Evolutionary conservation across 2,113 vertebrate genomes (phyloP).

Genomic region (Oreotragus oreotragus): DNA sequence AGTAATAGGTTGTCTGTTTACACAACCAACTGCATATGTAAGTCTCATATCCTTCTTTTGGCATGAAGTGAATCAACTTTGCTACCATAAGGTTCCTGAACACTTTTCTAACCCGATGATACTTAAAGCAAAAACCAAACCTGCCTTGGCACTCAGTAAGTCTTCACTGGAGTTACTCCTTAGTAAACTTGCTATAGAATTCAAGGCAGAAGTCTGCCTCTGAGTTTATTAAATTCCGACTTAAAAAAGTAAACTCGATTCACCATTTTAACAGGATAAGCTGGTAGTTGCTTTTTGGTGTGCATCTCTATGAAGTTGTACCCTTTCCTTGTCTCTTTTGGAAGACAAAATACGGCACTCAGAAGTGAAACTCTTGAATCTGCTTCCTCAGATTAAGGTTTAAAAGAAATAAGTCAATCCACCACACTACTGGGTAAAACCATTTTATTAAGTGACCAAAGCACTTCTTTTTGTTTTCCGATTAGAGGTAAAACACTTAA

Average conservation of each 20-base stretch:
- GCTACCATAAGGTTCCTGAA: neutral
- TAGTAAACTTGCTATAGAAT: neutral
- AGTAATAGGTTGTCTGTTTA: neutral
- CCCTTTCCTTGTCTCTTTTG: neutral
- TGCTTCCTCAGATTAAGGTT: neutral
- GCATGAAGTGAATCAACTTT: neutral
- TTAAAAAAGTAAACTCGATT: neutral
- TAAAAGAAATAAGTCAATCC: neutral
- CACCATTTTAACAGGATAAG: neutral
- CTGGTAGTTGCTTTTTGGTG: neutral
- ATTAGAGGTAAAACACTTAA: conserved; percentile 80
- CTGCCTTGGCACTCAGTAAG: neutral
- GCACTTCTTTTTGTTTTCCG: conserved; percentile 68
- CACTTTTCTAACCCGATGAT: neutral
- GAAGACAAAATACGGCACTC: neutral
- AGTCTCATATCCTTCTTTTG: neutral
- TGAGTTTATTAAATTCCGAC: conserved; percentile 15
- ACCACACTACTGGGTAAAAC: conserved; percentile 58
- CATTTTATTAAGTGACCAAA: conserved; percentile 81
- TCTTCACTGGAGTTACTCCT: neutral
- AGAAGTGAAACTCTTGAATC: neutral
- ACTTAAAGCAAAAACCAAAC: neutral
- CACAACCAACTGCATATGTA: neutral
- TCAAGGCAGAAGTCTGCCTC: neutral
- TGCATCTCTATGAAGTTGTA: neutral